These are phyloP conservation scores for Psittacula echo DNA, from an alignment of 2,797 vertebrate species.

Conservation along the genomic window DNA sequence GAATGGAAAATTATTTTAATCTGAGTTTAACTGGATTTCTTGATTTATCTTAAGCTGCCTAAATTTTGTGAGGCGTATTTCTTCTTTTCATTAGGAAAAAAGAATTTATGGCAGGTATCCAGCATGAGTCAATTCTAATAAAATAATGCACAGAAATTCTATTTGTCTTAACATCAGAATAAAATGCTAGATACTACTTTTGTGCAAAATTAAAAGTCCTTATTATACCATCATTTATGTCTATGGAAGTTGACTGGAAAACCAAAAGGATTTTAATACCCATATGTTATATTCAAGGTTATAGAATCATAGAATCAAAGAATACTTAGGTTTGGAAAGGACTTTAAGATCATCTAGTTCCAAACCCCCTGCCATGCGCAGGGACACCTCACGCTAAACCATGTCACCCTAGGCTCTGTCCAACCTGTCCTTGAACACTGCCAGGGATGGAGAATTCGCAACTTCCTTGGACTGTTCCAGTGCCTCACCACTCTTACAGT, in stretches of 20 bases:
- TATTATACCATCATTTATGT: neutral
- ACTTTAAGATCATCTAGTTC: neutral
- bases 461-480: neutral
- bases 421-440: neutral
- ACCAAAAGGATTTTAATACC: neutral
- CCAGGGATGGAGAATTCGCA: neutral
- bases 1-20: slow-evolving; percentile 27
- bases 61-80: neutral
- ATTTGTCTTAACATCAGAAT: neutral
- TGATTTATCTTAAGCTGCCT: neutral
- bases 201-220: neutral
- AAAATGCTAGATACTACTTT: neutral
- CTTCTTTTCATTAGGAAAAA: slow-evolving; percentile 11
- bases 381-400: neutral
- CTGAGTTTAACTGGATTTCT: neutral
- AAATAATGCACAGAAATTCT: neutral
- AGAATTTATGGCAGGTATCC: slow-evolving; percentile 18
- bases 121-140: slow-evolving; percentile 5
- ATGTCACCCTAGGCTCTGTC: neutral
- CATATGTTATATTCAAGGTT: neutral
- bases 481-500: neutral
- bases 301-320: neutral
- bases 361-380: neutral
- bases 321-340: neutral
- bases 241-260: neutral